Base-by-base conservation (phyloP, 23 tunicate genomes). In the Oikopleura albicans region DNA sequence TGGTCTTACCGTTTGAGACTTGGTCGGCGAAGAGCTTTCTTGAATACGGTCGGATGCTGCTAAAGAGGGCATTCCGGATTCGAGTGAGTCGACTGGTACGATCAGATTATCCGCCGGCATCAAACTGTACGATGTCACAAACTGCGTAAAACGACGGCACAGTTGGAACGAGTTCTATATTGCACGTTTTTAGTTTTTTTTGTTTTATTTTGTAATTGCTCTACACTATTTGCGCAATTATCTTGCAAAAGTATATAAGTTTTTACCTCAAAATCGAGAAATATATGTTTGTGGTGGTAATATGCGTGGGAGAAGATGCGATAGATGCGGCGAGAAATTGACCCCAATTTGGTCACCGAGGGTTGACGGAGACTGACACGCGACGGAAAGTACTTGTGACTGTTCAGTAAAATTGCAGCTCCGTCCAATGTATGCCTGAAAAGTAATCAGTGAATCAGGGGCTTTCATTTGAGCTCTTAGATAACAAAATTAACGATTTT, bases 371-470 rank as follows among this genome's bases (percentile, higher is more conserved):
- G 88, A 85, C 91, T 90, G 39, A 93, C 98, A 85, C 98, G 90
- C 89, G 94, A 89, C 56, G 98, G 95, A 79, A 93, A 93, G 66
- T 93, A 90, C 41, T 93, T 93, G 88, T 89, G 88, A 84, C 91
- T 89, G 89, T 93, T 93, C 28, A 93, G 88, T n/a, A 93, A 85
- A 86, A 89, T 86, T 0, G 94, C 98, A 63, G 98, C 98, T 8
- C 98, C 98, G 88, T 93, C 98, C 31, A 93, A 76, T 63, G 98
- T 93, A 66, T 93, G 98, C 36, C 98, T 56, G n/a, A n/a, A n/a
- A n/a, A n/a, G n/a, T n/a, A n/a, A n/a, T n/a, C n/a, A n/a, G n/a
- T n/a, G n/a, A n/a, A n/a, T n/a, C n/a, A n/a, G n/a, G n/a, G n/a
- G n/a, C n/a, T n/a, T n/a, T n/a, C n/a, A n/a, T n/a, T n/a, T n/a